Base-by-base conservation (phyloP, 2,888 invertebrate species). In the Agrotis exclamationis region DNA sequence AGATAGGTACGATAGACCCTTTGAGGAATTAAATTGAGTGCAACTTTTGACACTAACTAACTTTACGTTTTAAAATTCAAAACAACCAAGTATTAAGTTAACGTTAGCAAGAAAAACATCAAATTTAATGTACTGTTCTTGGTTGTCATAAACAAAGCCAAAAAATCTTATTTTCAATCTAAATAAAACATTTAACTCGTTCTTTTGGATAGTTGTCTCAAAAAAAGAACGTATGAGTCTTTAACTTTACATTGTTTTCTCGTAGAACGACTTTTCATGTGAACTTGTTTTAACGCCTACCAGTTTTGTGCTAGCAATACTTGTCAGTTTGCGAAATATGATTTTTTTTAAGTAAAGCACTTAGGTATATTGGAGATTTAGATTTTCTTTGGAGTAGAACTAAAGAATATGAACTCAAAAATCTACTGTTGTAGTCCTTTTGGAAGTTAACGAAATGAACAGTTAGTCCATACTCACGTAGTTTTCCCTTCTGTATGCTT, bases 261-360 rank as follows among this genome's bases (percentile, higher is more conserved):
- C 50, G 6, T 22, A 28, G 0, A 11, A 18, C 9, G 7, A 6
- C 0, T 53, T 20, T 28, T 2, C 13, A 14, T 24, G 0, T 3
- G 16, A 11, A 16, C 2, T 24, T 24, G 58, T 20, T 14, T 3
- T 14, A 63, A 39, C n/a, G 28, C 64, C 77, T 74, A 20, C 9
- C 39, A 22, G 18, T 45, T 68, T 63, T 53, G 16, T 79, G 18
- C n/a, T 28, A 79, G 74, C 74, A 79, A 79, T 62, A 24, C 28
- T 24, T 58, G 39, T 28, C 39, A 51, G 16, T 14, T 44, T 50
- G 62, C 20, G 51, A 7, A 45, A 24, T 28, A 14, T 39, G 39
- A 1, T 28, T 28, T 39, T 39, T 39, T 39, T 11, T 39, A 39
- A 39, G 39, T 9, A 11, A 39, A 1, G 6, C 39, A 11, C 39